Base-by-base conservation (phyloP, 2,113 vertebrate genomes). In the Balaeniceps rex region DNA sequence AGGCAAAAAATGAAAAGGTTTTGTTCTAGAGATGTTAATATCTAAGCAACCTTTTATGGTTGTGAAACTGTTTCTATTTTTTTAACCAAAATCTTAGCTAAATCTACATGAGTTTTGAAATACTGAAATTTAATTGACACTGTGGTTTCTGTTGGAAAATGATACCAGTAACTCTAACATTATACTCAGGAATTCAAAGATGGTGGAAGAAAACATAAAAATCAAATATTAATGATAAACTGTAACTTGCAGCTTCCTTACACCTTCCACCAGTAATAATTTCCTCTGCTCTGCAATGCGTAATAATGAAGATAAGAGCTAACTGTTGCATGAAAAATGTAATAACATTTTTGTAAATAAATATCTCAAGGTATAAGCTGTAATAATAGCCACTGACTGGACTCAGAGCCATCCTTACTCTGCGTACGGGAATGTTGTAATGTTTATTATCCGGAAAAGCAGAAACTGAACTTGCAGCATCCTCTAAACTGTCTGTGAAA, bases 151-250 rank as follows among this genome's bases (percentile, higher is more conserved):
- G 24, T 40, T 58, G 47, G 29, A 74, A 93, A 85, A 55, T 31
- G 4, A 65, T 90, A 54, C 16, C 88, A 82, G 94, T 94, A 97
- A 97, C 96, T 97, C 96, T 89, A 82, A 49, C 71, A 78, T 96
- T 96, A 88, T 97, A 95, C 93, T 94, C 95, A 97, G 96, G 97
- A 97, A 98, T 98, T 97, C 96, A 87, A 97, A 96, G 51, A 69
- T 47, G 90, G 85, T 96, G 93, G 87, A 96, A 97, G 58, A 86
- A 93, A 96, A 70, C 28, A 90, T 55, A 87, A 82, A 92, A 89
- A 64, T 70, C 6, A 69, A 79, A 36, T 46, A 94, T 91, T 97
- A 94, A 97, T 13, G 15, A 84, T 40, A 82, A 93, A 91, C 40
- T 52, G 57, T 94, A 96, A 94, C 91, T 94, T 93, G n/a, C 74